Percentiles rank a stretch among this genome's conserved stretches.
Evolutionary conservation across 2,888 invertebrate genomes (phyloP).

Genomic region (Acanthosepion pharaonis): DNA sequence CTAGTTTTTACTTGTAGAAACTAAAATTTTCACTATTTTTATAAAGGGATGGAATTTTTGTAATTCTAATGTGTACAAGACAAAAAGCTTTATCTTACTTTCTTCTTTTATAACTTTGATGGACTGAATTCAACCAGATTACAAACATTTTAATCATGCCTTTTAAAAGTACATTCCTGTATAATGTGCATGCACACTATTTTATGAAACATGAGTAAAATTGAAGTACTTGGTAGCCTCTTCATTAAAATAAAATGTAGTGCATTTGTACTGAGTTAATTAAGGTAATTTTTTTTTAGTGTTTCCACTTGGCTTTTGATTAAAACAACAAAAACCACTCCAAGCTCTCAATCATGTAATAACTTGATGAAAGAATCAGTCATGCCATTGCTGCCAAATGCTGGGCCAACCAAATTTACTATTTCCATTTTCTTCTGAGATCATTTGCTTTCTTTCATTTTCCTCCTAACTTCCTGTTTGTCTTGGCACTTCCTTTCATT

Average conservation of each 20-base stretch:
- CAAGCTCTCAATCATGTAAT: not conserved
- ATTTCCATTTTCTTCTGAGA: not conserved
- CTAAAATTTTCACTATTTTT: no score
- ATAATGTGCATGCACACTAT: not conserved
- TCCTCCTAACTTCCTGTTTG: not conserved
- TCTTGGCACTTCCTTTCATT: not conserved
- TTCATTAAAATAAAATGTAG: not conserved
- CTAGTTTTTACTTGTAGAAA: no score
- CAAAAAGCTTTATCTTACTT: no score
- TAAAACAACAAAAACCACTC: not conserved
- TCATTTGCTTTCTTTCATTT: not conserved
- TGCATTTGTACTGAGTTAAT: not conserved
- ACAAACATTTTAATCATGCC: not conserved
- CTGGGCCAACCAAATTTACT: not conserved
- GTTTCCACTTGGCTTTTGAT: not conserved
- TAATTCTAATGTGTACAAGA: no score
- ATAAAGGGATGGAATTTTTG: no score
- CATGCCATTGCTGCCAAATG: not conserved
- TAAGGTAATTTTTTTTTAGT: not conserved
- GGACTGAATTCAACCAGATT: no score
- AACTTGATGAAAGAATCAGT: not conserved
- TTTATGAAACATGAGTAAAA: not conserved
- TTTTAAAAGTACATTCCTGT: not conserved
- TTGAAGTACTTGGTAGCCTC: not conserved
- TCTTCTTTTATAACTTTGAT: no score